Conservation (phyloP, 2,888 invertebrate species). For the Drosophila histrio region DNA sequence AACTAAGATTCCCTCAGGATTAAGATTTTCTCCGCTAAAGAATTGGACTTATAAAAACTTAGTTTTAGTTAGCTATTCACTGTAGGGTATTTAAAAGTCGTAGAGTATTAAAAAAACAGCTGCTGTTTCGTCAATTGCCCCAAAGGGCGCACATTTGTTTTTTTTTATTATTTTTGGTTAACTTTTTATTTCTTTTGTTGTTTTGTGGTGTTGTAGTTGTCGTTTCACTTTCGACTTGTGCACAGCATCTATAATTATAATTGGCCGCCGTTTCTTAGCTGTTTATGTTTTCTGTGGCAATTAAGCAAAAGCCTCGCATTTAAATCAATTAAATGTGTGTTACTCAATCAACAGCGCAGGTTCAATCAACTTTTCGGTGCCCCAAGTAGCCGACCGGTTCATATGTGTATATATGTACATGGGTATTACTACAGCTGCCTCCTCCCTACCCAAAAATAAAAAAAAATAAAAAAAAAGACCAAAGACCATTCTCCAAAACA, state of each 20-base stretch:
- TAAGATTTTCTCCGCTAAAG: no score
- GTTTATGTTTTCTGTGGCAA: slow-evolving; percentile 63
- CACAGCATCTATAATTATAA: slow-evolving; percentile 51
- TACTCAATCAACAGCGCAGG: slow-evolving; percentile 65
- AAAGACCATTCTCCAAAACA: slow-evolving; percentile 36
- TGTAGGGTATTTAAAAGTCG: slow-evolving; percentile 8
- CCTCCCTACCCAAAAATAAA: not conserved
- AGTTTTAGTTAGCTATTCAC: not conserved
- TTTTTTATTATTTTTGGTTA: slow-evolving; percentile 2
- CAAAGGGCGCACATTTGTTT: slow-evolving; percentile 38
- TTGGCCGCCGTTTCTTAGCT: slow-evolving; percentile 40
- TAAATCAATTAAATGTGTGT: slow-evolving; percentile 75
- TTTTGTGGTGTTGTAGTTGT: slow-evolving; percentile 16
- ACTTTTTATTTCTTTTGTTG: not conserved
- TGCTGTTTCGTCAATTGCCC: slow-evolving; percentile 1
- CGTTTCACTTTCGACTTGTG: slow-evolving; percentile 50
- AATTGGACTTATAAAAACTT: not conserved
- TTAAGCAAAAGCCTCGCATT: slow-evolving; percentile 63
- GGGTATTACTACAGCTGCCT: slow-evolving; percentile 1
- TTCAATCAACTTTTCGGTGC: slow-evolving; percentile 67
- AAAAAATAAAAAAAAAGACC: not conserved
- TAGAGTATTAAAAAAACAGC: no score
- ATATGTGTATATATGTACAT: not conserved
- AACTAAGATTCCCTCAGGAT: no score
- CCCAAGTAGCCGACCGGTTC: slow-evolving; percentile 60